Conservation (phyloP, 2,113 vertebrate genomes). For the Cyprinodon tularosa region DNA sequence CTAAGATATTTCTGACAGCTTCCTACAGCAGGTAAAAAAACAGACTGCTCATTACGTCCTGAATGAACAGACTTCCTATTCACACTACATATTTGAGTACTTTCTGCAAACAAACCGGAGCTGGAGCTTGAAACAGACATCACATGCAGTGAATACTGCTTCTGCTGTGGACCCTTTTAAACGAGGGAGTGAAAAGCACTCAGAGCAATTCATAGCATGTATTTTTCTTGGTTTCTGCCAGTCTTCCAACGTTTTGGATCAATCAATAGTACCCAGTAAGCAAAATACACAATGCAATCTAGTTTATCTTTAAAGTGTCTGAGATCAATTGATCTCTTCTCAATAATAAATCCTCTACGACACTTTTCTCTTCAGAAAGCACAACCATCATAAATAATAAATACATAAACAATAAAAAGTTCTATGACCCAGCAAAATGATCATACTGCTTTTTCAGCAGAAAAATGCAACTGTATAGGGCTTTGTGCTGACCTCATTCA, state of each 20-base stretch:
- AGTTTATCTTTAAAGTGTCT: too few species aligned
- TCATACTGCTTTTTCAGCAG: constrained; percentile 48
- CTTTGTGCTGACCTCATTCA: constrained; percentile 66
- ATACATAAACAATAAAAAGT: constrained; percentile 30
- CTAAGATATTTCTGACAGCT: not conserved
- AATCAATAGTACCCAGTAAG: not conserved
- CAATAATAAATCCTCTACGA: too few species aligned
- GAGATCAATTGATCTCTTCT: too few species aligned
- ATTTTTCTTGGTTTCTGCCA: too few species aligned
- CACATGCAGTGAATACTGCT: not conserved
- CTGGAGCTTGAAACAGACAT: not conserved
- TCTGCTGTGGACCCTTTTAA: not conserved
- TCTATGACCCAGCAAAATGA: constrained; percentile 26
- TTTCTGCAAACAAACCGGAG: not conserved
- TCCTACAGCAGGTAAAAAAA: not conserved
- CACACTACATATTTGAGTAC: not conserved
- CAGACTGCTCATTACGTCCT: not conserved
- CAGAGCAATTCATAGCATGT: too few species aligned
- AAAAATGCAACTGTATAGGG: constrained; percentile 25
- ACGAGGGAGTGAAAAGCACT: too few species aligned
- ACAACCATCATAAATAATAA: constrained; percentile 35
- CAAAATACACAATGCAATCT: not conserved
- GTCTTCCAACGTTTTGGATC: not conserved
- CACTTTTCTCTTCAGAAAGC: constrained; percentile 23
- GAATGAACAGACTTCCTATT: not conserved